Evolutionary conservation across 2,888 invertebrate genomes (phyloP).

Genomic region (Acrocyrtus sp.): DNA sequence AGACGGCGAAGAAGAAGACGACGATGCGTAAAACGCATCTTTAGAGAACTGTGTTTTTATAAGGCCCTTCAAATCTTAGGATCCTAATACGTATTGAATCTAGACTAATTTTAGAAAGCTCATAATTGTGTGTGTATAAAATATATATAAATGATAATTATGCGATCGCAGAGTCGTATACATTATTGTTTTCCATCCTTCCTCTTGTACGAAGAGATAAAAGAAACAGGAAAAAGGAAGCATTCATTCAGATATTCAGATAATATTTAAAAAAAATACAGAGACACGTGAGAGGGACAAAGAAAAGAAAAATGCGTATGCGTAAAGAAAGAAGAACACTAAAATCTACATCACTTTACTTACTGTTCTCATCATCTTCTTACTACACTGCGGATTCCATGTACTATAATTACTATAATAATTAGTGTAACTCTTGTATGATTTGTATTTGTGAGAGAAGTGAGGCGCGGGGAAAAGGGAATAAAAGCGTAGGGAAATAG

Average conservation of each 20-base stretch:
- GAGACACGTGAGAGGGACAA: conserved; percentile 18
- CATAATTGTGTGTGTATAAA: conserved; percentile 53
- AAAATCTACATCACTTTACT: conserved; percentile 40
- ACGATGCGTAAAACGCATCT: conserved; percentile 69
- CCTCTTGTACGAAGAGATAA: conserved; percentile 18
- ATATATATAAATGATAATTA: conserved; percentile 26
- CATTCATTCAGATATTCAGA: conserved; percentile 21
- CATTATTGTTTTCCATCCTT: conserved; percentile 52
- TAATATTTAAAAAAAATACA: conserved; percentile 21
- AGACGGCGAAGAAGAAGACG: conserved; percentile 74
- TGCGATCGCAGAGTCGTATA: conserved; percentile 51
- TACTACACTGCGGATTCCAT: conserved; percentile 53
- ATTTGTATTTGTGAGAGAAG: conserved; percentile 30
- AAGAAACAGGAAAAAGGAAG: conserved; percentile 33
- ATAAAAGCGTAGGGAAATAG: no score
- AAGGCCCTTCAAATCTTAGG: conserved; percentile 54
- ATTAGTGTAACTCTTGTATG: conserved; percentile 36
- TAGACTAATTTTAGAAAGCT: conserved; percentile 56
- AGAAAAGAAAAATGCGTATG: conserved; percentile 13
- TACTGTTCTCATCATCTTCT: conserved; percentile 38
- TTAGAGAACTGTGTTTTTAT: conserved; percentile 60
- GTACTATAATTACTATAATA: conserved; percentile 48
- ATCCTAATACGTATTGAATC: conserved; percentile 54
- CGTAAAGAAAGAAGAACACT: conserved; percentile 9
- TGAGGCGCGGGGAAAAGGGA: not conserved